phyloP scores from a whole-genome alignment of 2,888 invertebrate species.

The Ectropis crepuscularia region DNA sequence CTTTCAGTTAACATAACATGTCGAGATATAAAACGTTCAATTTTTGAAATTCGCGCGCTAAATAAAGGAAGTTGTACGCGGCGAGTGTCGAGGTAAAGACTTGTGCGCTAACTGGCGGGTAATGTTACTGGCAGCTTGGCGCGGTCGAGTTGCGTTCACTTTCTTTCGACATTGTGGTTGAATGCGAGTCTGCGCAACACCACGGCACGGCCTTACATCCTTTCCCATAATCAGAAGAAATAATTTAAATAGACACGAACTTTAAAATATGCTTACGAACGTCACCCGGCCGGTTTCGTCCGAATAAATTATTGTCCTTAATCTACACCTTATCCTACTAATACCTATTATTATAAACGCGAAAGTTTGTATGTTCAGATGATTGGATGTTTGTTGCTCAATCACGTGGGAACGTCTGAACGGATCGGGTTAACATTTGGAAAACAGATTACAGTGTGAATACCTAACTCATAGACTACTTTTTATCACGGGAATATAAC shows the following conservation, averaged over 20 bases:
- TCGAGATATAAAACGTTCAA: conserved; percentile 13
- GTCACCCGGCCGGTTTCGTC: too few species aligned
- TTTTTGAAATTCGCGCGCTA: conserved; percentile 49
- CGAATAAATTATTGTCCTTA: too few species aligned
- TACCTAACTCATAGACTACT: too few species aligned
- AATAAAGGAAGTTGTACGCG: conserved; percentile 32
- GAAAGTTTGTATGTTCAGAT: too few species aligned
- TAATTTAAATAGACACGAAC: neutral
- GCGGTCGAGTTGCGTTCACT: conserved; percentile 69
- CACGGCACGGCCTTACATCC: conserved; percentile 8
- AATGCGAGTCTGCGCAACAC: conserved; percentile 73
- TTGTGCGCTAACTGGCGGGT: conserved; percentile 53
- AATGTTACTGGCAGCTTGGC: conserved; percentile 13
- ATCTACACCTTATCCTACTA: too few species aligned
- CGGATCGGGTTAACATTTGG: too few species aligned
- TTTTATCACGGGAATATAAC: too few species aligned
- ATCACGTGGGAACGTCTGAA: too few species aligned
- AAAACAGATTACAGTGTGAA: too few species aligned
- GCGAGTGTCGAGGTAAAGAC: conserved; percentile 50
- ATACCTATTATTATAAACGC: too few species aligned
- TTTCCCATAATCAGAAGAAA: conserved; percentile 4
- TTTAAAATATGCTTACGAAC: neutral
- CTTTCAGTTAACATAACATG: conserved; percentile 23
- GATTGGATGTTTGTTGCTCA: too few species aligned
- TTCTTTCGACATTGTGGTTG: conserved; percentile 77